Base-by-base conservation (phyloP, 2,888 invertebrate genomes). In the Nymphalis c-album region DNA sequence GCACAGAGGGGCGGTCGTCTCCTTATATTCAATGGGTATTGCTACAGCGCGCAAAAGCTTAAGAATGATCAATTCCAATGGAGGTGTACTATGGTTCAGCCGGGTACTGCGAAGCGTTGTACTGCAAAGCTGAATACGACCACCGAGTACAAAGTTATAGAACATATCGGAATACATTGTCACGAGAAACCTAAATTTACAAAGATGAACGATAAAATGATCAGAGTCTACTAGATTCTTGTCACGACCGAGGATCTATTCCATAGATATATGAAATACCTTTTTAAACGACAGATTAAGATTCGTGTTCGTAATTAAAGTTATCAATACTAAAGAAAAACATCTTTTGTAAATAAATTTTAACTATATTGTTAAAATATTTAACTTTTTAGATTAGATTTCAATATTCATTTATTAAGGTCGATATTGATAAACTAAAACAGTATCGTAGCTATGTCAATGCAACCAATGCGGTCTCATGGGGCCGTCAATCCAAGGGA, bases 1-100 rank as follows among this genome's bases (percentile, higher is more conserved):
- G 87, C 87, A 17, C 87, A 85, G 74, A 80, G 86, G 74, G 87
- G 87, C 0, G 83, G 83, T 0, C 78, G 77, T 10, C 81, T 87
- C 22, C 78, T 87, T 6, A 71, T 87, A 68, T 85, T 75, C 80
- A 72, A 81, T 22, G 83, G 86, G 16, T 86, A 82, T 72, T 81
- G 83, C 1, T 87, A 84, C 76, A 82, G 81, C 61, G 71, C 79
- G 17, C 77, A 76, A 63, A 78, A 71, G 58, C 70, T 62, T 47
- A 80, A 73, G 62, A 63, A 81, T 51, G 77, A 80, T 6, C 68
- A 80, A 8, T 71, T 74, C 0, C 80, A 81, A 1, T 87, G 88
- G 88, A 79, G 80, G 47, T 88, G 87, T 65, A 82, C 85, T n/a
- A 86, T 86, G 86, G 80, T 76, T 0, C 79, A 80, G 62, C 78